Base-by-base conservation (phyloP, 1,140 invertebrate species). In the Notospermus geniculatus region DNA sequence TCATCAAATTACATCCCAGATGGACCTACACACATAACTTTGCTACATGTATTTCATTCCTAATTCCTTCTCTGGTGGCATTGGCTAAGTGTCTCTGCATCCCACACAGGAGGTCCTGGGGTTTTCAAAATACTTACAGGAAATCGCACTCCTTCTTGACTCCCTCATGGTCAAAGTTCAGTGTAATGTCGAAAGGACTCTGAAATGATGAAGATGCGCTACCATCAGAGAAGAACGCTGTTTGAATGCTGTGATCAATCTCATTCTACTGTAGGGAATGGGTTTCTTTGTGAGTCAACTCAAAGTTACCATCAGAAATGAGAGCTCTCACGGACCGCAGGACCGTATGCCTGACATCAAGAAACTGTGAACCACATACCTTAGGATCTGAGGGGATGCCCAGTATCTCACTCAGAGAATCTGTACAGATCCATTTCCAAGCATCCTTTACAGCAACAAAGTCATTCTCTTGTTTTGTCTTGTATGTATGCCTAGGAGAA, bases 361-460 rank as follows among this genome's bases (percentile, higher is more conserved):
- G n/a, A n/a, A n/a, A n/a, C n/a, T n/a, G n/a, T n/a, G n/a, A n/a
- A 27, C 4, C 22, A n/a, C 0, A 19, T 64, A 72, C 69, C 60
- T 72, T 75, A 69, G 62, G 73, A 57, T 83, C 79, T 43, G 82
- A 81, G 54, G 68, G 69, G 57, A 83, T 85, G 0, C 74, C 76
- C 25, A 84, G 73, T 30, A 68, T 58, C 23, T 77, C 55, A 54
- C 82, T 79, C 57, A 87, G 72, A 59, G 78, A 60, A 15, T 82
- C 75, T 54, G 84, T 78, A 68, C 80, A 69, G 54, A 84, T 76
- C 77, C 83, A 85, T 74, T 88, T 89, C 87, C 87, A 89, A 52
- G 85, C 80, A 67, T 88, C 87, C 77, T 89, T 89, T 0, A 88
- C 66, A 2, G 80, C 75, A 25, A 78, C 69, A 75, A 77, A 80